Conservation (phyloP, 37 sponge, comb jelly and placozoan species). For the Ianthella basta region DNA sequence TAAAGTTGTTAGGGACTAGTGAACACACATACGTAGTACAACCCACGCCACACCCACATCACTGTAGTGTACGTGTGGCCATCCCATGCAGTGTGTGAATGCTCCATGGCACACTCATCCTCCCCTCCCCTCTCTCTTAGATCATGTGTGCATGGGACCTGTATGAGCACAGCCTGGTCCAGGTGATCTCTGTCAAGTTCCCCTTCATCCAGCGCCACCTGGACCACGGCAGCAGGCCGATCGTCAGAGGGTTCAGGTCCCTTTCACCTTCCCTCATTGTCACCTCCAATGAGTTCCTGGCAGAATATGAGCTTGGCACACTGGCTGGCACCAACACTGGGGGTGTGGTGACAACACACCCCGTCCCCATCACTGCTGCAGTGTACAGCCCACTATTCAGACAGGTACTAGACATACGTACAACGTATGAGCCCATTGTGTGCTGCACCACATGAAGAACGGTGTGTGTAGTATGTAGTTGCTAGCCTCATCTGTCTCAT, state of each 20-base stretch:
- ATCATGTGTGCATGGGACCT: slow-evolving; percentile 83
- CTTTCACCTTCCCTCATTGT: slow-evolving; percentile 48
- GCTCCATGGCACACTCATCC: too few relatives aligned
- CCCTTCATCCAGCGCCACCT: slow-evolving; percentile 86
- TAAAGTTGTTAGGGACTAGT: not conserved
- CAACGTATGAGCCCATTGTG: not conserved
- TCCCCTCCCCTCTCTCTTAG: slow-evolving; percentile 32
- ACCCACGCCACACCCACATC: too few relatives aligned
- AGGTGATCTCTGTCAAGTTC: slow-evolving; percentile 77
- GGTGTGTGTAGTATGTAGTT: too few relatives aligned
- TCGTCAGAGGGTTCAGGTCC: slow-evolving; percentile 39
- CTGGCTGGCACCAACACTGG: slow-evolving; percentile 2
- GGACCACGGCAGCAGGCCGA: slow-evolving; percentile 69
- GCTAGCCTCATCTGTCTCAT: too few relatives aligned
- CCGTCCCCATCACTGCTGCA: slow-evolving; percentile 32
- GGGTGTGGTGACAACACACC: slow-evolving; percentile 27
- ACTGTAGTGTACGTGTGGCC: too few relatives aligned
- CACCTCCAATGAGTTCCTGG: slow-evolving; percentile 82
- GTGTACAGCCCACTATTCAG: slow-evolving; percentile 20
- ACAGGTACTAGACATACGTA: slow-evolving; percentile 12
- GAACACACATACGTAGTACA: too few relatives aligned
- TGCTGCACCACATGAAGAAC: not conserved
- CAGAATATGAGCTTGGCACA: slow-evolving; percentile 58
- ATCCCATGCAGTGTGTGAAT: too few relatives aligned
- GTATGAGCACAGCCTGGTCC: slow-evolving; percentile 79